A percentile compares a stretch with the other conserved stretches of the same genome.
Evolutionary conservation across 2,888 invertebrate genomes (phyloP).

Genomic region (Leptinotarsa rubiginosa): DNA sequence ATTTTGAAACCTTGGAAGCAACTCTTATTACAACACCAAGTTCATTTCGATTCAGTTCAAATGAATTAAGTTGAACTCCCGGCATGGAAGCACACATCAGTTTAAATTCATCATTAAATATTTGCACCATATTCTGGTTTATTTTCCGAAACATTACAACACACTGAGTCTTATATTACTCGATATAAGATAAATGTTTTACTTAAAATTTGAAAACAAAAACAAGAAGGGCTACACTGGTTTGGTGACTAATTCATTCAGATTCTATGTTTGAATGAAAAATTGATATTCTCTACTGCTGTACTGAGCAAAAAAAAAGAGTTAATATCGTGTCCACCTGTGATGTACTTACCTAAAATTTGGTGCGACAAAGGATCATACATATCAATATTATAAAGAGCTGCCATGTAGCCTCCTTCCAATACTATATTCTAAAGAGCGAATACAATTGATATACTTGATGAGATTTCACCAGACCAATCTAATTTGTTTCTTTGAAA

Average conservation of each 20-base stretch:
- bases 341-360: conserved; percentile 16
- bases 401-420: conserved; percentile 14
- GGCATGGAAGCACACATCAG: conserved; percentile 2
- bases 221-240: conserved; percentile 38
- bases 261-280: not conserved
- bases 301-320: not conserved
- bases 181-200: conserved; percentile 8
- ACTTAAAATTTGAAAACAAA: conserved; percentile 42
- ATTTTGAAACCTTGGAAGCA: too few species aligned
- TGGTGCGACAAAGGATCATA: not conserved
- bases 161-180: conserved; percentile 31
- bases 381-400: not conserved
- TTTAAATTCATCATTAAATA: not conserved
- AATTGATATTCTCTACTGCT: not conserved
- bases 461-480: not conserved
- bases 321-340: not conserved
- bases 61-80: not conserved
- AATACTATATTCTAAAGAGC: not conserved
- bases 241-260: conserved; percentile 13
- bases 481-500: not conserved
- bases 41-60: not conserved
- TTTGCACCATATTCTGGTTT: conserved; percentile 24
- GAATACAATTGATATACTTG: not conserved
- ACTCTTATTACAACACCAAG: too few species aligned
- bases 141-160: conserved; percentile 39